phyloP scores from a whole-genome alignment of 2,113 vertebrate genomes.

The Peucedramus taeniatus region DNA sequence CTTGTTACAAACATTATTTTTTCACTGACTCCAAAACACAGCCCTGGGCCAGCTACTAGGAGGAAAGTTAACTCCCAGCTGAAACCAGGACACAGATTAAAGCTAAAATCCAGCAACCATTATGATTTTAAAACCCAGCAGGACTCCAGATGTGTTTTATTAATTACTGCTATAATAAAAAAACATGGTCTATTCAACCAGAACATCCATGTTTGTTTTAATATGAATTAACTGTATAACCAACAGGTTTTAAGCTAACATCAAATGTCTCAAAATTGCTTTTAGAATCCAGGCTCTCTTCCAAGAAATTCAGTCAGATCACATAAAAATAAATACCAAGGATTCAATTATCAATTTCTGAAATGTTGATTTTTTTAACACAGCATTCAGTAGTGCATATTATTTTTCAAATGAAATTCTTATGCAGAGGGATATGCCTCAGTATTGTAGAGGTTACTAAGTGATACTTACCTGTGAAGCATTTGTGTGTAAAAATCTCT shows the following conservation, averaged over 20 bases:
- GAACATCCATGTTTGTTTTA: not conserved
- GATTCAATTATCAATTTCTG: not conserved
- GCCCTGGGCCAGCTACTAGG: not conserved
- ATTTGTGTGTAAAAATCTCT: not conserved
- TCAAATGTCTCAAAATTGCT: not conserved
- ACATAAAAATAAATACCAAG: not conserved
- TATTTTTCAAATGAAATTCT: not conserved
- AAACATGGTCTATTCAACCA: not conserved
- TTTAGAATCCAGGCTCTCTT: not conserved
- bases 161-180: not conserved
- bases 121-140: not conserved
- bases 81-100: not conserved
- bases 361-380: not conserved
- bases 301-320: not conserved
- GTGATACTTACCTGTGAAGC: not conserved
- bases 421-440: not conserved
- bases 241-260: not conserved
- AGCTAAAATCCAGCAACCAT: not conserved
- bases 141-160: not conserved
- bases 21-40: not conserved
- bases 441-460: not conserved
- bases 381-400: not conserved
- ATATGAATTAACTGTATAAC: not conserved
- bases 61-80: not conserved
- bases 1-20: not conserved